Evolutionary conservation across 1,140 invertebrate species (phyloP).

Genomic region (Anoplophora glabripennis): DNA sequence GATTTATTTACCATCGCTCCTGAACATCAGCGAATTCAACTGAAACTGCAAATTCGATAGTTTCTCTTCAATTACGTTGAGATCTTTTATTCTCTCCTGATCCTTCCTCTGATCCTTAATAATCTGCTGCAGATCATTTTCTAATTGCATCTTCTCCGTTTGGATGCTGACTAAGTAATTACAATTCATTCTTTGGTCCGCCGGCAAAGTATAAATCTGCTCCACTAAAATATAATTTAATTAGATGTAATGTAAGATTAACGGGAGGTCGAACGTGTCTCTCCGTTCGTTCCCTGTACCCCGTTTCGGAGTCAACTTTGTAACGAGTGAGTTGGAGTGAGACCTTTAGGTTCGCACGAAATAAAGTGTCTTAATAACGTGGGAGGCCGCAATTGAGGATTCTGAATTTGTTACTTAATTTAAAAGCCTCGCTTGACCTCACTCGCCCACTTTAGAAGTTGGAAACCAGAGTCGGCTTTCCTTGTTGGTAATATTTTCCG

Average conservation of each 20-base stretch:
- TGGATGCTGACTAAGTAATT: constrained; percentile 32
- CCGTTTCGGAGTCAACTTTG: too few species aligned
- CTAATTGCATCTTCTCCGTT: constrained; percentile 31
- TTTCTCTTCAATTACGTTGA: constrained; percentile 29
- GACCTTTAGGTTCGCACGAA: too few species aligned
- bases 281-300: background rate
- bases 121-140: constrained; percentile 28
- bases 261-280: background rate
- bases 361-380: too few species aligned
- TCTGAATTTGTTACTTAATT: too few species aligned
- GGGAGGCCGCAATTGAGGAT: too few species aligned
- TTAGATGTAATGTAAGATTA: background rate
- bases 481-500: too few species aligned
- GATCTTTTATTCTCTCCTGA: constrained; percentile 21
- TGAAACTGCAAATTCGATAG: constrained; percentile 22
- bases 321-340: too few species aligned
- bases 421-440: too few species aligned
- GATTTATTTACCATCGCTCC: constrained; percentile 4
- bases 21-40: constrained; percentile 13
- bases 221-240: constrained; percentile 25
- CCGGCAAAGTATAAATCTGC: constrained; percentile 34
- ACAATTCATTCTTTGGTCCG: constrained; percentile 28
- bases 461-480: too few species aligned
- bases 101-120: constrained; percentile 15
- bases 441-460: too few species aligned